Conservation (phyloP, 2,797 vertebrate species). For the Coccyzus lansbergi region DNA sequence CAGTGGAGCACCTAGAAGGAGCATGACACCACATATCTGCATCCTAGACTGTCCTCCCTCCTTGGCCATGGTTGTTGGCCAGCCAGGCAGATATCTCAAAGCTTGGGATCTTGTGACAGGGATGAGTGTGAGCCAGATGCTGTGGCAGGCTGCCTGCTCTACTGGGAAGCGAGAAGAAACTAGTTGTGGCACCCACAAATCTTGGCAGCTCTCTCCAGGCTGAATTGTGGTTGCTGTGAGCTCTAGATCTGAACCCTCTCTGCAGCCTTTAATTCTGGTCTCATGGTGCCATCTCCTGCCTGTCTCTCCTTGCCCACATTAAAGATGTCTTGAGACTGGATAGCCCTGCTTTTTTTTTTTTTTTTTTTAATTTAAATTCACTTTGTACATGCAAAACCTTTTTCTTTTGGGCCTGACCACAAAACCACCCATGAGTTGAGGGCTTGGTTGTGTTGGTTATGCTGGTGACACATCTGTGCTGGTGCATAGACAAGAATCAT, state of each 20-base stretch:
- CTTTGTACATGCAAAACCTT: not conserved
- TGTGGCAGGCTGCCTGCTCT: not conserved
- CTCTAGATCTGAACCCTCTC: not conserved
- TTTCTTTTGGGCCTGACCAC: not conserved
- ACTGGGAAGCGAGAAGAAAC: not conserved
- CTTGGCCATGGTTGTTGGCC: not conserved
- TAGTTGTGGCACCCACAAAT: not conserved
- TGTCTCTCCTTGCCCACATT: not conserved
- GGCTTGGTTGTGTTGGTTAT: not conserved
- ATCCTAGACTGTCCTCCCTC: not conserved
- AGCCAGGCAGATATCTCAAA: not conserved
- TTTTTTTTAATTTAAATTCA: not conserved
- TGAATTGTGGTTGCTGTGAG: not conserved
- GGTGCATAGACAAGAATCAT: accelerated
- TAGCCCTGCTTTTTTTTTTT: not conserved
- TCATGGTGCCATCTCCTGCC: slow-evolving; percentile 54
- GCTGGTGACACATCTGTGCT: not conserved
- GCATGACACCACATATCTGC: not conserved
- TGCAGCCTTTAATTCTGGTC: slow-evolving; percentile 22
- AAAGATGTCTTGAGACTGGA: not conserved
- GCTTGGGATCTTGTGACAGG: not conserved
- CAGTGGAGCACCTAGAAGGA: not conserved
- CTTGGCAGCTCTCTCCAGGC: not conserved
- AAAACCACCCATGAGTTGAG: not conserved
- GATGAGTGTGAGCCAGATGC: not conserved